These are phyloP conservation scores for Mesorhabditis spiculigera DNA, from an alignment of 2,888 invertebrate species.

Conservation along the genomic window DNA sequence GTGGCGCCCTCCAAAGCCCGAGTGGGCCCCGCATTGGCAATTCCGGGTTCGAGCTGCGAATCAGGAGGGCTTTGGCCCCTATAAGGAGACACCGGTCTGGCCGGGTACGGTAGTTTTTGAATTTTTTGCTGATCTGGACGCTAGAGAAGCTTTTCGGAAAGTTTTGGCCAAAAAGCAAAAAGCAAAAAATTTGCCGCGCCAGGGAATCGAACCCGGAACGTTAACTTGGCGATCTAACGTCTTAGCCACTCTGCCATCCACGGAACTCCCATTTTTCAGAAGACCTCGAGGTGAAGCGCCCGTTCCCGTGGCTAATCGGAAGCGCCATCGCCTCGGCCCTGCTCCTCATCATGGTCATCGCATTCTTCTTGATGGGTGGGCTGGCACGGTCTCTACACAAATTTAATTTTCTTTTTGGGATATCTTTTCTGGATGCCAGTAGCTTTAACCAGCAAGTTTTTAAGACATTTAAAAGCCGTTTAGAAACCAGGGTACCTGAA, in stretches of 20 bases:
- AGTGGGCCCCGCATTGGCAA: conserved; percentile 21
- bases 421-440: not conserved
- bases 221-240: too few relatives aligned
- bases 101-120: not conserved
- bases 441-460: too few relatives aligned
- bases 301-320: not conserved
- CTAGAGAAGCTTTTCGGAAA: too few relatives aligned
- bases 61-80: conserved; percentile 55
- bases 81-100: conserved; percentile 28
- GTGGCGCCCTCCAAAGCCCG: conserved; percentile 7
- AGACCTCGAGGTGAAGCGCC: not conserved
- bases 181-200: too few relatives aligned
- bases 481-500: too few relatives aligned
- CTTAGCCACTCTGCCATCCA: too few relatives aligned
- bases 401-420: not conserved
- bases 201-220: too few relatives aligned
- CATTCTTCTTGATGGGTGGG: conserved; percentile 2
- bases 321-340: not conserved
- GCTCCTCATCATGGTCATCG: not conserved
- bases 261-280: not conserved
- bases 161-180: too few relatives aligned
- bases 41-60: conserved; percentile 56
- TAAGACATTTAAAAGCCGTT: too few relatives aligned
- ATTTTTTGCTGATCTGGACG: too few relatives aligned
- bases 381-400: not conserved